phyloP scores from a whole-genome alignment of 2,113 vertebrate genomes.

The Channa argus region DNA sequence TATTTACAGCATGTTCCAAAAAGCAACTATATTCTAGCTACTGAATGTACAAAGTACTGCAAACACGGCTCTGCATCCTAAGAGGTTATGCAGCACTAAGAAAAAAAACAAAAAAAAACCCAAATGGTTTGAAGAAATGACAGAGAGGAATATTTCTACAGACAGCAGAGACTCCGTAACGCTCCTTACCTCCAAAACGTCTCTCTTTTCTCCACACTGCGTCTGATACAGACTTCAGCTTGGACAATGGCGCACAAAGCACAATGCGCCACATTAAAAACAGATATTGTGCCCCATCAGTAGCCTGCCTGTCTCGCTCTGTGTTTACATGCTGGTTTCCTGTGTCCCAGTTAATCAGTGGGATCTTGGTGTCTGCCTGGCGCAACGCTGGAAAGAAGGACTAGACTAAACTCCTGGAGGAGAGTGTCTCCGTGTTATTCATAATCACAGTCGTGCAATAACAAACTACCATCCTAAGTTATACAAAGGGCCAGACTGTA shows the following conservation, averaged over 20 bases:
- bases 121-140: no score
- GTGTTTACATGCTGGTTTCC: slow-evolving; percentile 77
- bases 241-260: slow-evolving; percentile 25
- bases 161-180: no score
- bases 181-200: neutral
- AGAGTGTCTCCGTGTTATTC: slow-evolving; percentile 52
- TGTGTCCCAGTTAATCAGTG: slow-evolving; percentile 73
- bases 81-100: no score
- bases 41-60: no score
- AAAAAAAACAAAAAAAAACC: no score
- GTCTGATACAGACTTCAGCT: slow-evolving; percentile 30
- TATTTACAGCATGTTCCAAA: no score
- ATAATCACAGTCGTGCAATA: slow-evolving; percentile 61
- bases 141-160: no score
- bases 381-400: slow-evolving; percentile 36
- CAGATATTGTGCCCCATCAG: slow-evolving; percentile 42
- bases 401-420: slow-evolving; percentile 75
- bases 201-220: neutral
- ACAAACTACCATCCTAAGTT: slow-evolving; percentile 61
- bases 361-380: slow-evolving; percentile 75
- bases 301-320: slow-evolving; percentile 51
- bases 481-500: slow-evolving; percentile 49
- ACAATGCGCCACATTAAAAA: neutral
- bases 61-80: no score
- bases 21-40: no score